Evolutionary conservation across 2,888 invertebrate genomes (phyloP).

Genomic region (Endomychus coccineus): DNA sequence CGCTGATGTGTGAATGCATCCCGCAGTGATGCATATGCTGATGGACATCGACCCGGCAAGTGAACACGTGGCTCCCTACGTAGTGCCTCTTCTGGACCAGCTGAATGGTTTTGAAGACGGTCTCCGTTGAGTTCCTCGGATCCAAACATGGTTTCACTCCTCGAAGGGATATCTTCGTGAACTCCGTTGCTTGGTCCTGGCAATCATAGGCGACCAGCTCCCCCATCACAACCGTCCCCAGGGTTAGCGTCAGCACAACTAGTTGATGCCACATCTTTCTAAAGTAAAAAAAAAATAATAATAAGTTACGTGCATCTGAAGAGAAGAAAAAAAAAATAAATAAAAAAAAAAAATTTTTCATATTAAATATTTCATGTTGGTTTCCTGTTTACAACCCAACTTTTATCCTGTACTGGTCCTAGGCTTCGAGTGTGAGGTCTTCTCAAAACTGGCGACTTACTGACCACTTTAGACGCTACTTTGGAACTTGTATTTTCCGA

Average conservation of each 20-base stretch:
- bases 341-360: too few relatives aligned
- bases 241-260: neutral
- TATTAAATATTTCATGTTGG: too few relatives aligned
- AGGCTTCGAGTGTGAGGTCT: too few relatives aligned
- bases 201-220: constrained; percentile 8
- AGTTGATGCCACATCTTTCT: neutral
- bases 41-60: constrained; percentile 6
- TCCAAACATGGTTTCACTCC: constrained; percentile 1
- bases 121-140: neutral
- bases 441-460: too few relatives aligned
- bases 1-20: constrained; percentile 5
- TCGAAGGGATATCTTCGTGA: constrained; percentile 5
- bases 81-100: constrained; percentile 1
- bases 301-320: too few relatives aligned
- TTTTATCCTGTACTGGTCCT: too few relatives aligned
- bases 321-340: too few relatives aligned
- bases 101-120: neutral
- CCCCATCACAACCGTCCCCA: neutral
- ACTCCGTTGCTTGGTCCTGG: constrained; percentile 3
- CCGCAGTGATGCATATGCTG: constrained; percentile 3
- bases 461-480: too few relatives aligned
- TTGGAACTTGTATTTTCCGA: too few relatives aligned
- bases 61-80: constrained; percentile 1
- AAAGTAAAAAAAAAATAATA: too few relatives aligned
- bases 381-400: too few relatives aligned